Evolutionary conservation across 2,888 invertebrate species (phyloP).

Genomic region (Spialia ferax): DNA sequence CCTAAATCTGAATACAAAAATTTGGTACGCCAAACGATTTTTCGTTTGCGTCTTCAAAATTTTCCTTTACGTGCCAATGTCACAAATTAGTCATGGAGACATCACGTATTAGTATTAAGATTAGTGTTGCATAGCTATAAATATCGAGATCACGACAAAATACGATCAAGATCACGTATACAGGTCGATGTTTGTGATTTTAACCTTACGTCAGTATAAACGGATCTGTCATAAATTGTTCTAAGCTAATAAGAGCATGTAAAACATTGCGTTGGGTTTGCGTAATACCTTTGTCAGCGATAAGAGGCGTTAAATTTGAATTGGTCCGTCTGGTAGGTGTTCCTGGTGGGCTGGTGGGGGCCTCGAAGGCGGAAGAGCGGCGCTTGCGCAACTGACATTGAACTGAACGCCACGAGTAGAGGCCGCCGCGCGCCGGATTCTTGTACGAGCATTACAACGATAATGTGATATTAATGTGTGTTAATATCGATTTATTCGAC

Average conservation of each 20-base stretch:
- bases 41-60: too few species aligned
- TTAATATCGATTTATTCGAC: conserved; percentile 39
- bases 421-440: conserved; percentile 79
- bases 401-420: conserved; percentile 75
- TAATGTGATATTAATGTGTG: conserved; percentile 58
- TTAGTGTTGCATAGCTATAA: neutral
- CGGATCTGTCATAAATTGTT: conserved; percentile 21
- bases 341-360: conserved; percentile 76
- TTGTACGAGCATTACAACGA: conserved; percentile 59
- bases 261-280: conserved; percentile 21
- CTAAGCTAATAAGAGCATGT: neutral
- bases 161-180: conserved; percentile 4
- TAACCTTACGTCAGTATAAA: neutral
- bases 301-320: conserved; percentile 68
- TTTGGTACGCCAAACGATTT: neutral
- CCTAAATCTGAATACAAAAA: too few species aligned
- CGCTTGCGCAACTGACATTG: conserved; percentile 86
- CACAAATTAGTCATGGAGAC: neutral
- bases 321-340: conserved; percentile 56
- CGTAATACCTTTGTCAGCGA: conserved; percentile 43
- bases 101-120: neutral
- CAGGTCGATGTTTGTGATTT: neutral
- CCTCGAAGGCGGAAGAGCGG: conserved; percentile 73
- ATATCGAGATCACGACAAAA: neutral
- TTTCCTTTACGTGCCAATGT: too few species aligned